Base-by-base conservation (phyloP, 2,888 invertebrate species). In the Archips xylosteana region DNA sequence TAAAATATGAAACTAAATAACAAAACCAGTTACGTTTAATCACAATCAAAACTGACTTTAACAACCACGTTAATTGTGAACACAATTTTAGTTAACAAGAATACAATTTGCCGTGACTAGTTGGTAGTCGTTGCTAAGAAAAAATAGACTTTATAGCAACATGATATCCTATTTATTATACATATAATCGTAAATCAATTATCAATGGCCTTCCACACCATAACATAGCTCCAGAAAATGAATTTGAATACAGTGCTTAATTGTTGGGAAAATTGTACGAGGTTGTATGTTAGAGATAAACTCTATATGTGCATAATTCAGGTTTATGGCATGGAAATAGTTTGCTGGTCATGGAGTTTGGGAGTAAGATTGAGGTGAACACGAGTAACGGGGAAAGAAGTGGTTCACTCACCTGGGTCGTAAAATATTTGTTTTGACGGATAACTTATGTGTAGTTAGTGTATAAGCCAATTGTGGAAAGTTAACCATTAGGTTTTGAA, bases 211-310 rank as follows among this genome's bases (percentile, higher is more conserved):
- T 74, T 74, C 74, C 65, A 70, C 63, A 45, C 64, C 65, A 74
- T 74, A 74, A 64, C 70, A 47, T 61, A 67, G 54, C 62, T 62
- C 42, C 60, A 66, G 71, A 61, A 60, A 73, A 63, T 60, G 64
- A 70, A 69, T 62, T 73, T 73, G 74, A 74, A 74, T 74, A 63
- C n/a, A 74, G 64, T 70, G 73, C 34, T 69, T 70, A 74, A 45
- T 74, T 74, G 74, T 60, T 70, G 65, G 74, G 74, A 74, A 74
- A 74, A 74, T 74, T 73, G 73, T 67, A 68, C 59, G 64, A 64
- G 49, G 64, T 60, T n/a, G 57, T 64, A 60, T 61, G 69, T 69
- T 23, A 3, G 59, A 59, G 73, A 73, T 73, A 68, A 42, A 54
- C 39, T 71, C 61, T 23, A 59, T 71, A 71, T 66, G 65, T 69